Conservation (phyloP, 1,140 invertebrate species). For the Acarapis woodi region DNA sequence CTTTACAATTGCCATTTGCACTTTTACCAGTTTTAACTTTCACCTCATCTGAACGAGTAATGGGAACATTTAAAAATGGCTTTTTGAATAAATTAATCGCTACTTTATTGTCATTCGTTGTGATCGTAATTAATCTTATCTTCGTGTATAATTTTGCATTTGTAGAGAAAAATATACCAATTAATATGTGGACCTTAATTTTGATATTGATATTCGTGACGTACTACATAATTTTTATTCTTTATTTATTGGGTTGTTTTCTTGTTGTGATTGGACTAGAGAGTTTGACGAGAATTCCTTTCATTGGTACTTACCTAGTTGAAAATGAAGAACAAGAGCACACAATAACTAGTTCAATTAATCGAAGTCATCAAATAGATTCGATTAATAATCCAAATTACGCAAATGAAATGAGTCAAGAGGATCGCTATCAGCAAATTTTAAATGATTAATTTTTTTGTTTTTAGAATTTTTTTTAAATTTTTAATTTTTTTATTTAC, state of each 20-base stretch:
- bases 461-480: no score
- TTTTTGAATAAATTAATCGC: conserved; percentile 3
- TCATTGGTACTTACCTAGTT: conserved; percentile 3
- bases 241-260: conserved; percentile 9
- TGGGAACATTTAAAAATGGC: conserved; percentile 7
- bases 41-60: conserved; percentile 6
- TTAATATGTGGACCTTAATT: background rate
- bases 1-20: conserved; percentile 9
- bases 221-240: conserved; percentile 8
- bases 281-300: background rate
- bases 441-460: no score
- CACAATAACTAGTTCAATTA: no score
- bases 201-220: conserved; percentile 4
- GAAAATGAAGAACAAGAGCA: background rate
- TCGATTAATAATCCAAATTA: no score
- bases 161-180: conserved; percentile 1
- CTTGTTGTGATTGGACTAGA: background rate
- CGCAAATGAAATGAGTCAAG: no score
- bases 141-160: conserved; percentile 7
- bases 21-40: conserved; percentile 7
- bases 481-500: no score
- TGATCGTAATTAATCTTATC: conserved; percentile 9
- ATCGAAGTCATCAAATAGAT: no score
- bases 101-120: conserved; percentile 6
- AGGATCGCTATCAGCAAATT: no score